phyloP scores from a whole-genome alignment of 2,888 invertebrate genomes.

The Conops quadrifasciatus region DNA sequence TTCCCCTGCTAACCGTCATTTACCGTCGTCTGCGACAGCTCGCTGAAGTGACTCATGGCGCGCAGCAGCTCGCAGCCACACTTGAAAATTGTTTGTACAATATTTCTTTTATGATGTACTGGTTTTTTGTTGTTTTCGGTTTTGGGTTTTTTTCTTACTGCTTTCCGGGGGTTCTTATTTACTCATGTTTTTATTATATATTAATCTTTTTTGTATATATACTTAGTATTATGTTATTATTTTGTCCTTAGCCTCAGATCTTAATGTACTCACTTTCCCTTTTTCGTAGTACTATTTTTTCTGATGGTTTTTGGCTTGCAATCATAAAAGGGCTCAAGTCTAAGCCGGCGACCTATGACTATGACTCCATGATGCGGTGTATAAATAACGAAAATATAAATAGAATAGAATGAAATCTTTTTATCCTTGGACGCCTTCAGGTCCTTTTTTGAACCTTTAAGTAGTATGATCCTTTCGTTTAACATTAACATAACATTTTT shows the following conservation, averaged over 20 bases:
- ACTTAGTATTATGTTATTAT: not conserved
- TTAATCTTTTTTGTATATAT: not conserved
- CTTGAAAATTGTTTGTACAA: conserved; percentile 17
- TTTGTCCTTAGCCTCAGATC: no score
- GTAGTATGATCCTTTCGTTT: not conserved
- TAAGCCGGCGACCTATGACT: not conserved
- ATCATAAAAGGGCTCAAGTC: conserved; percentile 21
- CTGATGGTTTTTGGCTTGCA: conserved; percentile 3
- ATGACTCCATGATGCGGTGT: conserved; percentile 2
- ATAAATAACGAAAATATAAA: conserved; percentile 21
- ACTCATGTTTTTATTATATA: not conserved
- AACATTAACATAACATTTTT: no score
- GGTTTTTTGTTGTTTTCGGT: not conserved
- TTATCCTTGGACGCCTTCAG: no score
- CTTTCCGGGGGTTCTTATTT: no score
- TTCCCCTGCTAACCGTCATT: not conserved
- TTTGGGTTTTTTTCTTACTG: not conserved
- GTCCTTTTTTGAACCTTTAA: not conserved
- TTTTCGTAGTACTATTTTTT: not conserved
- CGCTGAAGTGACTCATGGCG: conserved; percentile 24
- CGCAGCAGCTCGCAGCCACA: conserved; percentile 20
- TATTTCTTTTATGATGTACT: not conserved
- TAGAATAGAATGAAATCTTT: no score
- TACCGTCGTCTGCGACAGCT: not conserved
- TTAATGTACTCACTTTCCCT: not conserved